A percentile compares a stretch with the other conserved stretches of the same genome.
Evolutionary conservation across 2,888 invertebrate genomes (phyloP).

Genomic region (Tinea pellionella): DNA sequence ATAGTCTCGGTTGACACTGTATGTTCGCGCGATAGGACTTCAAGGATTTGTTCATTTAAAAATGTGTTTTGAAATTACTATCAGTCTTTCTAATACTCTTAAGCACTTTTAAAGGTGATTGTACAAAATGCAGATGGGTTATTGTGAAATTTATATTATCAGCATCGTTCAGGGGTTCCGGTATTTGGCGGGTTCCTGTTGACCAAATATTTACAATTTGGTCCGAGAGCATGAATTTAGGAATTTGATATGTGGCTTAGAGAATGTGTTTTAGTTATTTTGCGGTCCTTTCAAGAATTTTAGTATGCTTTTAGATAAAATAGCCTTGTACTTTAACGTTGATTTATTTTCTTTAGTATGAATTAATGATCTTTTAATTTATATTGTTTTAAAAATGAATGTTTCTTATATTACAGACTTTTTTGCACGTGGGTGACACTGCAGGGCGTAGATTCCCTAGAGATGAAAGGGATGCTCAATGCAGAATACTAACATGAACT

Average conservation of each 20-base stretch:
- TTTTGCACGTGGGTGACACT: too few species aligned
- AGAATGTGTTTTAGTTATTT: constrained; percentile 6
- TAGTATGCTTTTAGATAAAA: not conserved
- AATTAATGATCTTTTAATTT: not conserved
- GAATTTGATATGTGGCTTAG: constrained; percentile 11
- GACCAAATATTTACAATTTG: constrained; percentile 12
- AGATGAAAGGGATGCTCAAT: too few species aligned
- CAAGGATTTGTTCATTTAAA: too few species aligned
- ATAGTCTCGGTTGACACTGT: too few species aligned
- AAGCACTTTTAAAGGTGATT: not conserved
- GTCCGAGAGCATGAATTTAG: constrained; percentile 5
- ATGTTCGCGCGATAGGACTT: too few species aligned
- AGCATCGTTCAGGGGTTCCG: not conserved
- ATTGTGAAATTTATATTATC: constrained; percentile 11
- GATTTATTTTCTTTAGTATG: not conserved
- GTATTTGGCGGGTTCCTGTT: not conserved
- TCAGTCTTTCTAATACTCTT: too few species aligned
- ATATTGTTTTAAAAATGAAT: too few species aligned
- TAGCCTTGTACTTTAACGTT: not conserved
- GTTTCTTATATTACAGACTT: too few species aligned
- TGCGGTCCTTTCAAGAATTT: not conserved
- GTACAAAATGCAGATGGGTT: constrained; percentile 5
- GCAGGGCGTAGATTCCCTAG: too few species aligned
- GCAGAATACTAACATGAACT: too few species aligned
- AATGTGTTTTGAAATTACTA: too few species aligned